Evolutionary conservation across 2,888 invertebrate genomes (phyloP), one percentile per base, ranked within the genome.

Genomic region (Ochropleura plecta): DNA sequence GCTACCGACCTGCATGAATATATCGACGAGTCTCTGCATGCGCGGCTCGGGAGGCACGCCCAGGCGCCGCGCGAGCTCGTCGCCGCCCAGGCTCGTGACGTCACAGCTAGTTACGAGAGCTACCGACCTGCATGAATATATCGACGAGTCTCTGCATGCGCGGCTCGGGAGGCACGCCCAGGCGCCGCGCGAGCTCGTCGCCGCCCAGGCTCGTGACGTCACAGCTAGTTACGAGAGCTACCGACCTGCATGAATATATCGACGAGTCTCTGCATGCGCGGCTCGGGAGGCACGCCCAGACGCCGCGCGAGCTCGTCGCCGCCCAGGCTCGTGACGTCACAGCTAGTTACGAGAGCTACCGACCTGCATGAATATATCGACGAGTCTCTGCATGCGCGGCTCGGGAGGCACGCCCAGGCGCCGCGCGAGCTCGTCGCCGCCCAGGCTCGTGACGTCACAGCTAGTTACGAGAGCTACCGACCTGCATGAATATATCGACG

Each of bases 261-360:
- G n/a, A 53, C 95, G 18, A 98, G 94, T 81, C 97, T 96, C 67
- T 97, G 96, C n/a, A 97, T 92, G 18, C 96, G 93, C 0, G 94
- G 91, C 84, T 96, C 96, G 14, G 95, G 92, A 49, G 97, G 97
- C 69, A 98, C 90, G 85, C 97, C 97, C 49, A 53, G 51, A n/a
- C 51, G 51, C 51, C 51, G 51, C 51, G 51, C 51, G n/a, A 53
- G n/a, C 51, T 80, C 49, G 0, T 87, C 90, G 0, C 82, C 78
- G 0, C 82, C 30, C 8, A n/a, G n/a, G n/a, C n/a, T n/a, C n/a
- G n/a, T n/a, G n/a, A n/a, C n/a, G n/a, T 53, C 51, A 53, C 51
- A 53, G 51, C 51, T 53, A 53, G 51, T 18, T 53, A 53, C 51
- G 12, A 53, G n/a, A 53, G 12, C 20, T 59, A 59, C 30, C 30